phyloP scores from a whole-genome alignment of 2,113 vertebrate genomes.

The Carettochelys insculpta region DNA sequence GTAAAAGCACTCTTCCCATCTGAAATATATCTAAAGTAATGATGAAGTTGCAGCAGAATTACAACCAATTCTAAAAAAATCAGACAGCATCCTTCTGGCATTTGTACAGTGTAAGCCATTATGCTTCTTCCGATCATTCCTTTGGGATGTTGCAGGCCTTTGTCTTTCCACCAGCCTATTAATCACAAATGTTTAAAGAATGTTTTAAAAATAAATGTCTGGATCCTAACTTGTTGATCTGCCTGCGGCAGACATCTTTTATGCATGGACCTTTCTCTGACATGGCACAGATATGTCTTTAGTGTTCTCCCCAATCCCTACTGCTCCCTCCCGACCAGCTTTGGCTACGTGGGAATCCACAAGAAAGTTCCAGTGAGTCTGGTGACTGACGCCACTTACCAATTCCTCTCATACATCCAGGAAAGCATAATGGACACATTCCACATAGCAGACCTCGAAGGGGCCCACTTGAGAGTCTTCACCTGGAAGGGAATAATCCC shows the following conservation, averaged over 20 bases:
- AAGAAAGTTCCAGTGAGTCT: not conserved
- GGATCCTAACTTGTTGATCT: not conserved
- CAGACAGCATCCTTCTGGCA: not conserved
- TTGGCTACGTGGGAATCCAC: not conserved
- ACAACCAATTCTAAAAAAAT: not conserved
- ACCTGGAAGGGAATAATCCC: not conserved
- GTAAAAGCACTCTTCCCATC: not conserved
- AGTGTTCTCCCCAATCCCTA: not conserved
- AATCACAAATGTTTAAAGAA: not conserved
- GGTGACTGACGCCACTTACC: not conserved
- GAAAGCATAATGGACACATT: not conserved
- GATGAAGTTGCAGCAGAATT: not conserved
- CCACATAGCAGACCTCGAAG: not conserved
- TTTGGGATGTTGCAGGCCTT: not conserved
- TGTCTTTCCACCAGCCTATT: not conserved
- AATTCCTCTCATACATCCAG: not conserved
- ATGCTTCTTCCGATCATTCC: not conserved
- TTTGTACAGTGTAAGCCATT: not conserved
- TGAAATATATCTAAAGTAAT: not conserved
- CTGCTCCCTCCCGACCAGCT: rapidly evolving
- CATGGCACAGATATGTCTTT: not conserved
- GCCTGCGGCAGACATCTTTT: not conserved
- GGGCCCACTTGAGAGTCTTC: not conserved
- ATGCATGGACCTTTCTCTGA: not conserved
- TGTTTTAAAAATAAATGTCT: not conserved